A percentile compares a stretch with the other conserved stretches of the same genome.
phyloP scores from a whole-genome alignment of 2,888 invertebrate genomes.

The Molorchus minor region DNA sequence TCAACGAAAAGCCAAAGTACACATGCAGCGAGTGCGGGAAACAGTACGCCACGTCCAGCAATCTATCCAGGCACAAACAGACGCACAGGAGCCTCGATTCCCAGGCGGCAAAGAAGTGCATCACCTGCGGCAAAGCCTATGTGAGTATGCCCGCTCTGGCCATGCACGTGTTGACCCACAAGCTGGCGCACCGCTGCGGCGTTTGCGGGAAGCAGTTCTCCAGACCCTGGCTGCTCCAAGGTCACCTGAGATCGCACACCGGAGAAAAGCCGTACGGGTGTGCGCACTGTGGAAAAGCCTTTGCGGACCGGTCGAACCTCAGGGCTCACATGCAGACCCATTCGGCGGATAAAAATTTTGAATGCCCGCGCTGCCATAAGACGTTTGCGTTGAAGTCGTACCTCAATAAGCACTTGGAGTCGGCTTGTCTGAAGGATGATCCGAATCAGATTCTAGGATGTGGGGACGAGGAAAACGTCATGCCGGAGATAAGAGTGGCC shows the following conservation, averaged over 20 bases:
- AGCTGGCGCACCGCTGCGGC: conserved; percentile 88
- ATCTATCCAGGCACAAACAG: conserved; percentile 89
- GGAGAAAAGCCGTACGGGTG: conserved; percentile 94
- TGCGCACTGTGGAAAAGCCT: conserved; percentile 93
- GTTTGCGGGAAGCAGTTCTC: conserved; percentile 96
- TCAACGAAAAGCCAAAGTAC: conserved; percentile 66
- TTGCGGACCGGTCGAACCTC: conserved; percentile 92
- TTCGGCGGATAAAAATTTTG: conserved; percentile 88
- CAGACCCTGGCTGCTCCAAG: conserved; percentile 92
- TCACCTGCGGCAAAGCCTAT: conserved; percentile 94
- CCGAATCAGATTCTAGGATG: conserved; percentile 45
- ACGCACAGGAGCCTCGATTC: conserved; percentile 93
- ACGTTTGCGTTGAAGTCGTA: conserved; percentile 94
- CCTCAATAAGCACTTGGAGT: conserved; percentile 93
- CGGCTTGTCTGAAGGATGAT: conserved; percentile 81
- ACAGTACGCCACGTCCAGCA: conserved; percentile 89
- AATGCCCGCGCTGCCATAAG: conserved; percentile 87
- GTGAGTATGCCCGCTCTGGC: conserved; percentile 97
- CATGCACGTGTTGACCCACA: conserved; percentile 92
- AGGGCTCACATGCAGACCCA: conserved; percentile 96
- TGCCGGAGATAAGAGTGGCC: conserved; percentile 40
- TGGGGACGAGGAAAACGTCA: conserved; percentile 35
- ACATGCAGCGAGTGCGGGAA: conserved; percentile 91
- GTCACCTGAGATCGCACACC: conserved; percentile 88
- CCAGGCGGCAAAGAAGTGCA: conserved; percentile 91